Conservation (phyloP, 2,113 vertebrate species). For the Nibea albiflora region DNA sequence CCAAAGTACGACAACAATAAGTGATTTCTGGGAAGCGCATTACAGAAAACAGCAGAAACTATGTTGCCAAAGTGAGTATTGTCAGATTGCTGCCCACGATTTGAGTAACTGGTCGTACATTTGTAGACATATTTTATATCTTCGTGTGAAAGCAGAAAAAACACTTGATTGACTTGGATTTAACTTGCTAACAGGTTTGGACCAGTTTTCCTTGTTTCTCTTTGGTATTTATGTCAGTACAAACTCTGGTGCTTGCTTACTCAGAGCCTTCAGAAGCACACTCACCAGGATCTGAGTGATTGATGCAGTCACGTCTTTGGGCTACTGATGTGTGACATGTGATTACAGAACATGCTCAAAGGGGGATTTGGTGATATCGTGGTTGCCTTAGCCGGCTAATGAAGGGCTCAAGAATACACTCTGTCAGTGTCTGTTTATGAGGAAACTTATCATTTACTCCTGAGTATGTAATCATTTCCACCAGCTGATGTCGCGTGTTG, state of each 20-base stretch:
- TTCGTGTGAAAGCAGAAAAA: background rate
- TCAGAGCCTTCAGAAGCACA: background rate
- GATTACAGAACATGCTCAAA: conserved; percentile 50
- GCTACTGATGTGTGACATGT: conserved; percentile 31
- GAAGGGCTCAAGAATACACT: conserved; percentile 46
- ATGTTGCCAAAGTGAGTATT: background rate
- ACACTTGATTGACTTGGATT: background rate
- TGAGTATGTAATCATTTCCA: conserved; percentile 52
- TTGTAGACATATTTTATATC: background rate
- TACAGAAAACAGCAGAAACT: background rate
- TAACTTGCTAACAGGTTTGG: background rate
- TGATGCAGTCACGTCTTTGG: conserved; percentile 36
- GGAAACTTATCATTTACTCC: conserved; percentile 61
- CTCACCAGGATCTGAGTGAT: conserved; percentile 6
- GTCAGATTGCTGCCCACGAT: background rate
- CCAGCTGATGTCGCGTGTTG: conserved; percentile 56
- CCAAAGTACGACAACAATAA: no score
- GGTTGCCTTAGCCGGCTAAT: conserved; percentile 41
- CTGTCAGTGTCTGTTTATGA: conserved; percentile 51
- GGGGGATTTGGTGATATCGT: conserved; percentile 42
- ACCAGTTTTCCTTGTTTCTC: background rate
- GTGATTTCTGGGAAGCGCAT: background rate
- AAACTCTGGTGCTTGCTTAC: background rate
- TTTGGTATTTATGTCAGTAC: background rate
- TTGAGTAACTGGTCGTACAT: no score